Conservation (phyloP, 2,888 invertebrate species). For the Drosophila paramelanica region DNA sequence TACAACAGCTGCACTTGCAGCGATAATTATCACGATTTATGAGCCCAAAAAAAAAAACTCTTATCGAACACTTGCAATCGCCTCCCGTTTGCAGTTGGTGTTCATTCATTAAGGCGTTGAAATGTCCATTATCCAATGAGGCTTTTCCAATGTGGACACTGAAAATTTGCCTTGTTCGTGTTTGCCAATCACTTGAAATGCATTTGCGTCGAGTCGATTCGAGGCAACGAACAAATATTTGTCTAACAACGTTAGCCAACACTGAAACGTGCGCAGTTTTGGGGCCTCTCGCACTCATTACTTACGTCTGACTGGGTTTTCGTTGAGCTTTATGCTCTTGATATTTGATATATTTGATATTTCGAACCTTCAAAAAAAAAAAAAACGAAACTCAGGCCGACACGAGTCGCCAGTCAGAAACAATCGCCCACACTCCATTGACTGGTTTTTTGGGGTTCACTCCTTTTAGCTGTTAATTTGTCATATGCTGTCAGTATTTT, state of each 20-base stretch:
- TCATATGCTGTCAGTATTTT: slow-evolving; percentile 69
- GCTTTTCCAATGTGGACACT: slow-evolving; percentile 22
- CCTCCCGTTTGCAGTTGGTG: slow-evolving; percentile 7
- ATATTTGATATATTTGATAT: slow-evolving; percentile 64
- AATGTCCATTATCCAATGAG: slow-evolving; percentile 48
- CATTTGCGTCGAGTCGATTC: slow-evolving; percentile 55
- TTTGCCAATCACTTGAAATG: slow-evolving; percentile 78
- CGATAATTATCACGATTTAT: slow-evolving; percentile 78
- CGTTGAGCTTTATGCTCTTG: slow-evolving; percentile 56
- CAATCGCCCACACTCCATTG: slow-evolving; percentile 63
- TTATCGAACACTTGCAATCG: slow-evolving; percentile 67
- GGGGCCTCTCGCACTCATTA: slow-evolving; percentile 58
- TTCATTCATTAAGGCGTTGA: slow-evolving; percentile 62
- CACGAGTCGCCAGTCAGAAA: slow-evolving; percentile 57
- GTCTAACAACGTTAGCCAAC: slow-evolving; percentile 56
- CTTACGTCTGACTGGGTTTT: slow-evolving; percentile 59
- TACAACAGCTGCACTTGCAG: slow-evolving; percentile 42
- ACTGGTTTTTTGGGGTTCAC: slow-evolving; percentile 21
- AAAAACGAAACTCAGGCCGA: slow-evolving; percentile 7
- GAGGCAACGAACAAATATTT: slow-evolving; percentile 52
- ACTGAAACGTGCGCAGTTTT: slow-evolving; percentile 57
- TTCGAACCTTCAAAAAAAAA: slow-evolving; percentile 25
- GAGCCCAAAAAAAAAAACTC: slow-evolving; percentile 49
- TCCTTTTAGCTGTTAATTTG: slow-evolving; percentile 69
- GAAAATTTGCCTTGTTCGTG: slow-evolving; percentile 35